Evolutionary conservation across 2,888 invertebrate genomes (phyloP).

Genomic region (Diplazon laetatorius): DNA sequence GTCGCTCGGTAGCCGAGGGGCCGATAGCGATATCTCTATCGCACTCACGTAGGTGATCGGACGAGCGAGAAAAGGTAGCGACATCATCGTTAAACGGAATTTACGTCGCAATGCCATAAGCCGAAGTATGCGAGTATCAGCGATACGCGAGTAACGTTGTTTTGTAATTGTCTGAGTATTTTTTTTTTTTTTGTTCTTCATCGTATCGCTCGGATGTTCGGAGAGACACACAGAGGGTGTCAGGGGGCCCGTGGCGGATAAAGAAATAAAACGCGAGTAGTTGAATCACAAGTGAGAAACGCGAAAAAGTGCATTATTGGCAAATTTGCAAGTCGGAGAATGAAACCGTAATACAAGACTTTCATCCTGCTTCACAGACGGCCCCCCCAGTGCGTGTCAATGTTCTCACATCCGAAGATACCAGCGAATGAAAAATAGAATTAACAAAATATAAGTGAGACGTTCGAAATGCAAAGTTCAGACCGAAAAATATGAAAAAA

Average conservation of each 20-base stretch:
- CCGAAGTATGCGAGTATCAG: slow-evolving; percentile 17
- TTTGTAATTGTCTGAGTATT: too few relatives aligned
- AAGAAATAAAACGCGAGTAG: slow-evolving; percentile 35
- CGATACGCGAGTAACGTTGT: slow-evolving; percentile 1
- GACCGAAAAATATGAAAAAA: too few relatives aligned
- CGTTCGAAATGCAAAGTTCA: too few relatives aligned
- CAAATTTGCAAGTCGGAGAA: slow-evolving; percentile 49
- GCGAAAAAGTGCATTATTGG: slow-evolving; percentile 38
- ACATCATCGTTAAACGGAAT: slow-evolving; percentile 8
- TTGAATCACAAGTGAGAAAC: background rate
- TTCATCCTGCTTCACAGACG: slow-evolving; percentile 51
- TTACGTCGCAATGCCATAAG: slow-evolving; percentile 17
- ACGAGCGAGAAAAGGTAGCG: slow-evolving; percentile 1
- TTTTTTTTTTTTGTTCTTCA: too few relatives aligned
- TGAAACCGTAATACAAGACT: slow-evolving; percentile 59
- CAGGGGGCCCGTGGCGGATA: slow-evolving; percentile 23
- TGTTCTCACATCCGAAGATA: slow-evolving; percentile 30
- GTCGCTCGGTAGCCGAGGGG: too few relatives aligned
- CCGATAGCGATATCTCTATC: too few relatives aligned
- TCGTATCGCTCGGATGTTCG: slow-evolving; percentile 36
- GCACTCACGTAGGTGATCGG: too few relatives aligned
- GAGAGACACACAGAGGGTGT: slow-evolving; percentile 37
- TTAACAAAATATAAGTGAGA: too few relatives aligned
- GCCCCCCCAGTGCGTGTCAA: too few relatives aligned
- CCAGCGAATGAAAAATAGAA: background rate